phyloP scores from a whole-genome alignment of 2,113 vertebrate species.

The Protobothrops mucrosquamatus region DNA sequence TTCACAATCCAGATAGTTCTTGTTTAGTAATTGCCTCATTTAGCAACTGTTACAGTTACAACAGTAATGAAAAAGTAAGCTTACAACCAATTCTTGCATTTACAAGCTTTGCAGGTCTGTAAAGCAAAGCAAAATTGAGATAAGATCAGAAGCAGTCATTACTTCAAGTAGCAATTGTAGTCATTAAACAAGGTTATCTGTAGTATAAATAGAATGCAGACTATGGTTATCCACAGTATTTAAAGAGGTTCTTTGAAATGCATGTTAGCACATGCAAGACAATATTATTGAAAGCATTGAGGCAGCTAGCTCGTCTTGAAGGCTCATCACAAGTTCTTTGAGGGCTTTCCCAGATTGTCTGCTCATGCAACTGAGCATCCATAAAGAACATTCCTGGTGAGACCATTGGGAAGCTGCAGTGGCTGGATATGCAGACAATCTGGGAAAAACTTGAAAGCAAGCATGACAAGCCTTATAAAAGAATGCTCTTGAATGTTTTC shows the following conservation, averaged over 20 bases:
- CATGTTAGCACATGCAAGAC: not conserved
- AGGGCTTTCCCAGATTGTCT: not conserved
- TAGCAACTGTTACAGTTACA: not conserved
- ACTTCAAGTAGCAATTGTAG: not conserved
- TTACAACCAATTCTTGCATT: not conserved
- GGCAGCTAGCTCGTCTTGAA: not conserved
- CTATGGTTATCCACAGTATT: not conserved
- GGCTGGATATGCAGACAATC: not conserved
- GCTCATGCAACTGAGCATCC: not conserved
- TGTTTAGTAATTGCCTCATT: not conserved
- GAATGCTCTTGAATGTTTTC: not conserved
- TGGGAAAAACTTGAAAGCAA: not conserved
- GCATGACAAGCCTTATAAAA: not conserved
- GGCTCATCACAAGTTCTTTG: not conserved
- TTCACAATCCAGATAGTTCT: not conserved
- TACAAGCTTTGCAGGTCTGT: not conserved
- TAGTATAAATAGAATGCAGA: not conserved
- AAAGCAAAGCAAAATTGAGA: not conserved
- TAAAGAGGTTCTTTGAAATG: not conserved
- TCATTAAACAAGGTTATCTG: not conserved
- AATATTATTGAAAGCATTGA: not conserved
- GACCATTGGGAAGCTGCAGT: not conserved
- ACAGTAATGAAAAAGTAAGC: not conserved
- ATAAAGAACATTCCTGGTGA: not conserved
- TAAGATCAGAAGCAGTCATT: not conserved